A percentile compares a stretch with the other conserved stretches of the same genome.
phyloP scores from a whole-genome alignment of 2,797 vertebrate genomes.

The Rhinichthys osculus region DNA sequence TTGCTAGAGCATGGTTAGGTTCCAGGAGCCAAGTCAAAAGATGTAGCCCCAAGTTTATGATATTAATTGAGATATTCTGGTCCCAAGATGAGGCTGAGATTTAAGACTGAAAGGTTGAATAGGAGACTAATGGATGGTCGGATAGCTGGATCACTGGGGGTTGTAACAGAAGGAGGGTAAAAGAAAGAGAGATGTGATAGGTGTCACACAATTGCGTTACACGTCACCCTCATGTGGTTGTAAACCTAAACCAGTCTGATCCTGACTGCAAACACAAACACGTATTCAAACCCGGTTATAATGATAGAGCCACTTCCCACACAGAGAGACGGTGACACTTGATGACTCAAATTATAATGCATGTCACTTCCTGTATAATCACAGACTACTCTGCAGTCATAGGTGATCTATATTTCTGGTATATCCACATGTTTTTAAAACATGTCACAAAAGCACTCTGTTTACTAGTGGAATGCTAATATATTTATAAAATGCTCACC shows the following conservation, averaged over 20 bases:
- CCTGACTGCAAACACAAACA: conserved; percentile 43
- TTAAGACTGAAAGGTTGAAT: background rate
- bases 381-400: background rate
- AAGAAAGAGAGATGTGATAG: conserved; percentile 38
- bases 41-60: background rate
- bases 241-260: conserved; percentile 42
- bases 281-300: conserved; percentile 11
- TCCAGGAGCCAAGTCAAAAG: background rate
- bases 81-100: background rate
- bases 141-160: background rate
- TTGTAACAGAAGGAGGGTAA: conserved; percentile 7
- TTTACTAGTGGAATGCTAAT: conserved; percentile 18
- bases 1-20: background rate
- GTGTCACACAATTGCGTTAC: conserved; percentile 30
- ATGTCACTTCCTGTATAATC: conserved; percentile 19
- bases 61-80: background rate
- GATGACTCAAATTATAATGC: conserved; percentile 17
- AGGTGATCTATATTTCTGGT: background rate
- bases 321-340: conserved; percentile 9
- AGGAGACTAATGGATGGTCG: background rate
- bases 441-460: conserved; percentile 16
- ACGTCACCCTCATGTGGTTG: conserved; percentile 50
- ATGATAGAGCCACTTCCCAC: background rate
- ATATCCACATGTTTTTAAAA: conserved; percentile 16
- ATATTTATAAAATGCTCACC: background rate